Conservation (phyloP, 2,113 vertebrate genomes). For the Nothoprocta pentlandii region DNA sequence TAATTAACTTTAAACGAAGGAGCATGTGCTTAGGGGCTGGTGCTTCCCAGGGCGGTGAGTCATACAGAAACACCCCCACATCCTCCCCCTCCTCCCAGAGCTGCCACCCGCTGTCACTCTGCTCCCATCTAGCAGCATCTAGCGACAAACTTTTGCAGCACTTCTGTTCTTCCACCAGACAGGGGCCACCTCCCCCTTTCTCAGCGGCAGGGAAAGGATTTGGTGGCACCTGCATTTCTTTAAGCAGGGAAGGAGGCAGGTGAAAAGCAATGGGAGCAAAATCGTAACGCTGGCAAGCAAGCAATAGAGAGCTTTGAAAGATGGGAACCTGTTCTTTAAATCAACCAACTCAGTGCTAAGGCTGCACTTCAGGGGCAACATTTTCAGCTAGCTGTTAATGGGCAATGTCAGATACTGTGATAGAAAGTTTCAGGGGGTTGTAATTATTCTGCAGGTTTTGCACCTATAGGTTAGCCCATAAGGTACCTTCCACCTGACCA, state of each 20-base stretch:
- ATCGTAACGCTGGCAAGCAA: not conserved
- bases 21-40: conserved; percentile 45
- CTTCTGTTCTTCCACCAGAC: not conserved
- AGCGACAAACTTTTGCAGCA: not conserved
- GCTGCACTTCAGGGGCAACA: not conserved
- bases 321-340: not conserved
- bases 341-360: not conserved
- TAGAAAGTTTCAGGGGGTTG: not conserved
- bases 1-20: conserved; percentile 49
- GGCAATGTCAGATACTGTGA: not conserved
- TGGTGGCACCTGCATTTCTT: not conserved
- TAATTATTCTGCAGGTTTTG: not conserved
- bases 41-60: conserved; percentile 59
- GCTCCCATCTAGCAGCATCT: conserved; percentile 18
- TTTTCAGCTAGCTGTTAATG: not conserved
- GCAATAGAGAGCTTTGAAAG: not conserved
- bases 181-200: not conserved
- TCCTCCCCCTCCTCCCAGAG: conserved; percentile 34
- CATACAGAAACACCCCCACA: conserved; percentile 37
- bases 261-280: not conserved
- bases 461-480: not conserved
- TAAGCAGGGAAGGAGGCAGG: not conserved
- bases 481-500: not conserved
- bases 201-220: not conserved
- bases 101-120: conserved; percentile 20